Base-by-base conservation (phyloP, 2,113 vertebrate genomes). In the Australoheros scitulus region DNA sequence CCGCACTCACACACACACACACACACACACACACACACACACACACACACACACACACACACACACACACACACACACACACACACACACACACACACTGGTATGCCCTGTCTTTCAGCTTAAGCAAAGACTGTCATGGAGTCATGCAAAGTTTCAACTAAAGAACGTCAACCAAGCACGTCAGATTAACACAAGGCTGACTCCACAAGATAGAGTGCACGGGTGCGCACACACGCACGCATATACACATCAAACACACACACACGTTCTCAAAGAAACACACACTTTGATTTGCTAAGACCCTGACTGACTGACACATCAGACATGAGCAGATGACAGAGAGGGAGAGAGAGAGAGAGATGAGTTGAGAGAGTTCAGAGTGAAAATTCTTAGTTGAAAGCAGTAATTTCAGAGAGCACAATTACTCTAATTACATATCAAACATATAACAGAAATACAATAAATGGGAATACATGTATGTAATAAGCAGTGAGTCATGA, bases 131-230 rank as follows among this genome's bases (percentile, higher is more conserved):
- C 92, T 94, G 90, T 90, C 92, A 91, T 88, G 82, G 85, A 93
- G 92, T 92, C 93, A 92, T 88, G 90, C 90, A 93, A 93, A 92
- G 91, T 93, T 94, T 93, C 88, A 93, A 89, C 89, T 83, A 77
- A 91, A 90, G 89, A 90, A 92, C 79, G 76, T 92, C 93, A 94
- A 87, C 93, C 92, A 91, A 92, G 91, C 91, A 91, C 57, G 92
- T 93, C 93, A 93, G 94, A 93, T 94, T 93, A 95, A 90, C 86
- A 92, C 88, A 88, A 88, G 92, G 91, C 92, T 93, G 91, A 87
- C 90, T 91, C 70, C 80, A 85, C 86, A 59, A 91, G 90, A 93
- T 92, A 93, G 82, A 91, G 41, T 82, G 63, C 81, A 58, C 59
- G 13, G 72, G 81, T 77, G 59, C 77, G 32, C 59, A 60, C 59